phyloP scores from a whole-genome alignment of 1,140 invertebrate genomes.

The Heliconius melpomene region DNA sequence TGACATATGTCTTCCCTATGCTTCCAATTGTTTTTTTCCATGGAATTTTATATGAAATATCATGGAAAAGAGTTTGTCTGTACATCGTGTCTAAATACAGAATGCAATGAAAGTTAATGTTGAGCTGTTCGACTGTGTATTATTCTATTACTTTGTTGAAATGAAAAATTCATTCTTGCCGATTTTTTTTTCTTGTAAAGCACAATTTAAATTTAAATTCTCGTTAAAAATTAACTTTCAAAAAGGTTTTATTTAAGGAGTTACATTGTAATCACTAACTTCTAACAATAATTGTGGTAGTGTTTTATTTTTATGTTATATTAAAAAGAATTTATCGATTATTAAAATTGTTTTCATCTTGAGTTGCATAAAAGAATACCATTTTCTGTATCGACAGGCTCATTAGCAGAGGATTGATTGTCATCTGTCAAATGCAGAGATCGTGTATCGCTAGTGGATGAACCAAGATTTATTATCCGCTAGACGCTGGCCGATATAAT shows the following conservation, averaged over 20 bases:
- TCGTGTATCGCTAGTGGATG: constrained; percentile 12
- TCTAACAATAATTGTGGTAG: not conserved
- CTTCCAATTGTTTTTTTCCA: constrained; percentile 31
- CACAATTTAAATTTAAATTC: not conserved
- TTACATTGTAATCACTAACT: not conserved
- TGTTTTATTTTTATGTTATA: not conserved
- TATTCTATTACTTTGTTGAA: not conserved
- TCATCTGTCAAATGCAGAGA: constrained; percentile 28
- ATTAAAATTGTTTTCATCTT: not conserved
- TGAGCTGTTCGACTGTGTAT: constrained; percentile 1
- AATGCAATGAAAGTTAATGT: constrained; percentile 2
- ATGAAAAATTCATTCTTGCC: not conserved
- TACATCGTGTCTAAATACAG: not conserved
- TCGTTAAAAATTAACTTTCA: not conserved
- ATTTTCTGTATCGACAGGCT: constrained; percentile 26
- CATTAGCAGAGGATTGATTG: constrained; percentile 34
- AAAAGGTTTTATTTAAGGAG: not conserved
- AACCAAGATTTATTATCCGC: constrained; percentile 15
- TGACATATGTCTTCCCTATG: constrained; percentile 32
- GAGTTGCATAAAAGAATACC: constrained; percentile 13
- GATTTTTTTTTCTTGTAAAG: not conserved
- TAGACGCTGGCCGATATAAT: constrained; percentile 45
- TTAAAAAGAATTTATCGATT: not conserved
- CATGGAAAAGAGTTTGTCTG: not conserved
- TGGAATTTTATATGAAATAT: constrained; percentile 8